Percentiles rank a stretch among this genome's conserved stretches.
Evolutionary conservation across 1,140 invertebrate species (phyloP).

Genomic region (Drosophila santomea): DNA sequence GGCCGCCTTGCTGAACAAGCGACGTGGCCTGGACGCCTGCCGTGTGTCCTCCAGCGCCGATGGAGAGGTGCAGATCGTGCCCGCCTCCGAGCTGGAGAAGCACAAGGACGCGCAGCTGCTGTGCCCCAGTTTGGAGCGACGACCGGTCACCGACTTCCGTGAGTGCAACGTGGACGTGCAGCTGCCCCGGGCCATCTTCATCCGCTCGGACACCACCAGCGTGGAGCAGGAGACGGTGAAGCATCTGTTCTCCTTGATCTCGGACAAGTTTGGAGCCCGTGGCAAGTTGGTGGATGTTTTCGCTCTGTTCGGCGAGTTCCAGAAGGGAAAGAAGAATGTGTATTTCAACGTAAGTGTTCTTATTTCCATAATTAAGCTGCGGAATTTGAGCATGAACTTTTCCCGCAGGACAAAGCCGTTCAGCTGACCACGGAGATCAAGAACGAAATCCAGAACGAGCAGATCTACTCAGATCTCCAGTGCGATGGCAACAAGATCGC

Average conservation of each 20-base stretch:
- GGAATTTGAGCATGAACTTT: background rate
- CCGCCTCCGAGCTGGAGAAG: conserved; percentile 62
- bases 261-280: conserved; percentile 71
- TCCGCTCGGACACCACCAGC: conserved; percentile 45
- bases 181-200: conserved; percentile 70
- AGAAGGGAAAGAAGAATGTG: conserved; percentile 64
- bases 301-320: conserved; percentile 68
- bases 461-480: conserved; percentile 64
- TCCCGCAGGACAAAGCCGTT: conserved; percentile 64
- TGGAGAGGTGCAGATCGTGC: conserved; percentile 58
- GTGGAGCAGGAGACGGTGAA: conserved; percentile 77
- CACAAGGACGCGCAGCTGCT: conserved; percentile 74
- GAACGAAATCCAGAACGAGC: conserved; percentile 56
- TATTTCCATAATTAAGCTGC: no score
- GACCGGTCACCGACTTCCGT: conserved; percentile 66
- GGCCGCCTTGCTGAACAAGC: conserved; percentile 69
- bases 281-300: conserved; percentile 80
- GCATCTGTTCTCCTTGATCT: conserved; percentile 74
- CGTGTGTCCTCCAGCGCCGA: conserved; percentile 39
- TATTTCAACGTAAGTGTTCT: conserved; percentile 70
- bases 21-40: conserved; percentile 62
- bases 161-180: conserved; percentile 75
- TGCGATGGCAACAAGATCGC: conserved; percentile 67
- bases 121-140: conserved; percentile 64
- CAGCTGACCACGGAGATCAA: conserved; percentile 64